Percentiles rank a stretch among this genome's conserved stretches.
Evolutionary conservation across 2,113 vertebrate genomes (phyloP).

Genomic region (Leucosticte australis): DNA sequence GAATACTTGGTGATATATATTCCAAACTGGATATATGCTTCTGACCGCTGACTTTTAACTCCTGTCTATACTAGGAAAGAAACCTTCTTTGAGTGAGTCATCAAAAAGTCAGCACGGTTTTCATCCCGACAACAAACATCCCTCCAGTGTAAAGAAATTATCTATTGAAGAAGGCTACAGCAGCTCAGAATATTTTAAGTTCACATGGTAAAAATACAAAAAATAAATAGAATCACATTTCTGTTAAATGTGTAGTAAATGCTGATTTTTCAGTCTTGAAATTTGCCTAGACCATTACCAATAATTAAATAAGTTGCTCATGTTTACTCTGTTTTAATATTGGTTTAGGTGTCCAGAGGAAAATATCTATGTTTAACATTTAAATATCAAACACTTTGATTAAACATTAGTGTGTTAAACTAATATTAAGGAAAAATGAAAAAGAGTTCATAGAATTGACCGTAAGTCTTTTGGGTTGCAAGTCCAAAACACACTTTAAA

Average conservation of each 20-base stretch:
- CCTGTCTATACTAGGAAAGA: not conserved
- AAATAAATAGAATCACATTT: not conserved
- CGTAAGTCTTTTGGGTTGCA: not conserved
- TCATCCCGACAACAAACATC: not conserved
- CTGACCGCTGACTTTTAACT: not conserved
- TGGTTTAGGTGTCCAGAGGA: constrained; percentile 6
- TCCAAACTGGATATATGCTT: not conserved
- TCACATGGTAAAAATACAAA: not conserved
- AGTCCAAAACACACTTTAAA: not conserved
- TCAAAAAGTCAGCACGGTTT: not conserved
- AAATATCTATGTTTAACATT: constrained; percentile 37
- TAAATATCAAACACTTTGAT: constrained; percentile 35
- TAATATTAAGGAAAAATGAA: not conserved
- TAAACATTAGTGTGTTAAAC: constrained; percentile 26
- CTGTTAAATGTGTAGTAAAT: not conserved
- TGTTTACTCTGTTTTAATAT: constrained; percentile 26
- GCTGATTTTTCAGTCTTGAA: not conserved
- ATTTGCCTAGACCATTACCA: constrained; percentile 13
- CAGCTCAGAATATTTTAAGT: not conserved
- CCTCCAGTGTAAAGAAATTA: not conserved
- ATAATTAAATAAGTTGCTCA: not conserved
- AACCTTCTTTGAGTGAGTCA: not conserved
- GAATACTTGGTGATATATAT: not conserved
- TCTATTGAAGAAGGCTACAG: not conserved
- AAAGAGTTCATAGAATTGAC: not conserved